These are phyloP conservation scores for Lasioglossum zephyrum DNA, from an alignment of 2,888 invertebrate species.

Conservation along the genomic window DNA sequence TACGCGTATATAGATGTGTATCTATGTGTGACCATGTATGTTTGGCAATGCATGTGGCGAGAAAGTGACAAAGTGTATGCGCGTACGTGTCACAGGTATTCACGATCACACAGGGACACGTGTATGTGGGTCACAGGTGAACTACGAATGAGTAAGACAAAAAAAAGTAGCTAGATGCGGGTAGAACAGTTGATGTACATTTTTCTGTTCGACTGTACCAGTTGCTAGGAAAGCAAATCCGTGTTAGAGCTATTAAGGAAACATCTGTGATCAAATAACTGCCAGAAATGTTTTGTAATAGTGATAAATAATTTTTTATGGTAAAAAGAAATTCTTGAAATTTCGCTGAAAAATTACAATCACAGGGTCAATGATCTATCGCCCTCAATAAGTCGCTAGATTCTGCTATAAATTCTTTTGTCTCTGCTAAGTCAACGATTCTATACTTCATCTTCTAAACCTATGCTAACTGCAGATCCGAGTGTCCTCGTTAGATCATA, in stretches of 20 bases:
- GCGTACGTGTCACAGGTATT: slow-evolving; percentile 8
- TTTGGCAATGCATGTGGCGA: not conserved
- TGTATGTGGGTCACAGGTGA: slow-evolving; percentile 47
- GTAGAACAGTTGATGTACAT: slow-evolving; percentile 21
- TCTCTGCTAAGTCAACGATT: not conserved
- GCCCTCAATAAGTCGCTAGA: not conserved
- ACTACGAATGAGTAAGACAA: slow-evolving; percentile 33
- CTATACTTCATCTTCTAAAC: not conserved
- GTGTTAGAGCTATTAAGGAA: not conserved
- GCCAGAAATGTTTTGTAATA: not conserved
- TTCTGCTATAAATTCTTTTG: not conserved
- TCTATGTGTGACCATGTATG: slow-evolving; percentile 25
- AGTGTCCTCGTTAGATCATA: not conserved
- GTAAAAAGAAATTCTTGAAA: not conserved
- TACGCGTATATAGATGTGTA: not conserved
- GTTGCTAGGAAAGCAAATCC: not conserved
- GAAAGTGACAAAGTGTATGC: not conserved
- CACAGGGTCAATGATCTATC: not conserved
- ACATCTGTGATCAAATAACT: not conserved
- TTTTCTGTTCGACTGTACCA: slow-evolving; percentile 12
- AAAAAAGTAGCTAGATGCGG: slow-evolving; percentile 36
- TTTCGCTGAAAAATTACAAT: not conserved
- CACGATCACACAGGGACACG: slow-evolving; percentile 31
- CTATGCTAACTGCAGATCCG: not conserved
- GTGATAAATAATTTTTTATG: not conserved